A percentile compares a stretch with the other conserved stretches of the same genome.
These are phyloP conservation scores for Seriola dumerili DNA, from an alignment of 2,113 vertebrate species.

Conservation along the genomic window DNA sequence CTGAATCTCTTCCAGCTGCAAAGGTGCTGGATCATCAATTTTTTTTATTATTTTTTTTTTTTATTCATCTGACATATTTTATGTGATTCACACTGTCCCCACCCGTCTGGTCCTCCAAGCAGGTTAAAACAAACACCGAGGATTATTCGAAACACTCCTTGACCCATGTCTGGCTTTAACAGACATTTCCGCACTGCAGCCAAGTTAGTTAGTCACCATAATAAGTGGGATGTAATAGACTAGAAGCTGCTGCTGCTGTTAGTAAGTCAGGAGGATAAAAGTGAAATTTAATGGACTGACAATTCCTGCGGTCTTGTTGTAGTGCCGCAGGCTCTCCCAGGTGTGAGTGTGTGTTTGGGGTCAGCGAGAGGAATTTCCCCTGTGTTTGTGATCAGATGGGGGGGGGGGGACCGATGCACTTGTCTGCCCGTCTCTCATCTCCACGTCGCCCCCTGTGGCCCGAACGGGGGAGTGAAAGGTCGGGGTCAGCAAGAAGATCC, in stretches of 20 bases:
- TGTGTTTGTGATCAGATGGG: conserved; percentile 25
- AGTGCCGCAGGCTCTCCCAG: conserved; percentile 13
- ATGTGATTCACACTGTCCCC: conserved; percentile 20
- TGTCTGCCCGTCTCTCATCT: background rate
- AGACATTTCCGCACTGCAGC: background rate
- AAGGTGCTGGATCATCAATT: background rate
- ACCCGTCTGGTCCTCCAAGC: conserved; percentile 7
- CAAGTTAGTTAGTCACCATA: background rate
- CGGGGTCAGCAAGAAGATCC: background rate
- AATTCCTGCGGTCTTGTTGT: conserved; percentile 17
- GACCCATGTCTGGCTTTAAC: background rate
- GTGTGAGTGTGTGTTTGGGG: conserved; percentile 46
- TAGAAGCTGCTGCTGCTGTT: background rate
- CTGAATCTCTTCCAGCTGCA: background rate
- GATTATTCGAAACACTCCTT: background rate
- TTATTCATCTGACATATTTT: no score
- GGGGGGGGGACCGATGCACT: background rate
- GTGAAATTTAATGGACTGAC: conserved; percentile 32
- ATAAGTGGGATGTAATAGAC: conserved; percentile 12
- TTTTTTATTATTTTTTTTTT: no score
- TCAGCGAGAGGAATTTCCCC: conserved; percentile 31
- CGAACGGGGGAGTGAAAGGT: background rate
- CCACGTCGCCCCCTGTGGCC: conserved; percentile 35
- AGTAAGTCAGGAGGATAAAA: conserved; percentile 15
- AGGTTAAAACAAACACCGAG: conserved; percentile 28